Evolutionary conservation across 2,888 invertebrate genomes (phyloP).

Genomic region (Calameuta pallipes): DNA sequence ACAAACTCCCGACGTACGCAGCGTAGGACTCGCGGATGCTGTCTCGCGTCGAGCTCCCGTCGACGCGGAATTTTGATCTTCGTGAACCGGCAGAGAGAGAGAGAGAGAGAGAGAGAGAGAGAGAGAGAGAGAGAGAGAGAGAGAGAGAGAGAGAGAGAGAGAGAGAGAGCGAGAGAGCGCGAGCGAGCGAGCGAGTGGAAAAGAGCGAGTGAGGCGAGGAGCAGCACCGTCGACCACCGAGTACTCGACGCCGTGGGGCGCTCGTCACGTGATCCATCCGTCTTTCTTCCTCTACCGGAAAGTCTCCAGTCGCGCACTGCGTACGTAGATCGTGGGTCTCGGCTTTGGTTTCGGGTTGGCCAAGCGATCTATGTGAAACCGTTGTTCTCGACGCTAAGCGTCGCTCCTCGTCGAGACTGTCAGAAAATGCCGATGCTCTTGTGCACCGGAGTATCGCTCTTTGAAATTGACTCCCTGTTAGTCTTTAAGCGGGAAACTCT

Average conservation of each 20-base stretch:
- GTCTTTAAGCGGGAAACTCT: background rate
- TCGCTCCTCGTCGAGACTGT: no score
- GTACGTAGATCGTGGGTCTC: background rate
- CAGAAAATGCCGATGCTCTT: background rate
- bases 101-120: background rate
- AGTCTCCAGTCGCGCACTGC: background rate
- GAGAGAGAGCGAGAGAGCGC: no score
- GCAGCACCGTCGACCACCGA: background rate
- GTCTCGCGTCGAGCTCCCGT: slow-evolving; percentile 5
- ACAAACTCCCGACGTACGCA: background rate
- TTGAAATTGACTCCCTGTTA: background rate
- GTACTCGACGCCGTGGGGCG: slow-evolving; percentile 2
- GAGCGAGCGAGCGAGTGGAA: no score
- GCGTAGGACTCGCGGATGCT: slow-evolving; percentile 2
- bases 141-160: no score
- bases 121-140: no score
- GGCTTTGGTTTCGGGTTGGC: background rate
- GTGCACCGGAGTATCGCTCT: background rate
- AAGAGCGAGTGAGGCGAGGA: background rate
- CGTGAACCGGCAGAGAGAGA: background rate
- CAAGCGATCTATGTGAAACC: background rate
- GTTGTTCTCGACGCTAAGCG: background rate
- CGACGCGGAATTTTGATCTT: slow-evolving; percentile 9
- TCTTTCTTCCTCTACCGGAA: background rate
- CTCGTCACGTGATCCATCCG: slow-evolving; percentile 2